Conservation (phyloP, 2,888 invertebrate genomes). For the Oasisia sp. region DNA sequence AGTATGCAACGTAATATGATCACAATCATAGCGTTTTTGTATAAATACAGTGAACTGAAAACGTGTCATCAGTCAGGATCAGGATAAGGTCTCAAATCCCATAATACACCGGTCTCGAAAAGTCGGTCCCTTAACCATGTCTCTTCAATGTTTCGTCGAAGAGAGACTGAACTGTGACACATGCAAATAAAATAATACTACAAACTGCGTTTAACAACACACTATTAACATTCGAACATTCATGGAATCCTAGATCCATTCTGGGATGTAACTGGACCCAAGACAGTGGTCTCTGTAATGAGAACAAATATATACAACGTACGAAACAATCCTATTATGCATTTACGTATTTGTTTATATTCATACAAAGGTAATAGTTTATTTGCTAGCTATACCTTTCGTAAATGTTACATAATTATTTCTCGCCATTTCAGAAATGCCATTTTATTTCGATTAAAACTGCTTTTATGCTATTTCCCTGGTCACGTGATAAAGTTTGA, state of each 20-base stretch:
- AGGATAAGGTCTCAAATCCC: not conserved
- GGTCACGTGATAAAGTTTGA: too few species aligned
- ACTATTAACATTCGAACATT: too few species aligned
- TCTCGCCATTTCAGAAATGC: too few species aligned
- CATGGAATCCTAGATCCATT: not conserved
- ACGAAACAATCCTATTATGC: too few species aligned
- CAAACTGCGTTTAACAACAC: not conserved
- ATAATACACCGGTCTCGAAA: not conserved
- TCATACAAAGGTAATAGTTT: too few species aligned
- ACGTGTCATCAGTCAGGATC: not conserved
- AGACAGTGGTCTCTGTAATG: not conserved
- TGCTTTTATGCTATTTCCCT: too few species aligned
- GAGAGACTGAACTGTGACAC: not conserved
- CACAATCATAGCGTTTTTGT: not conserved
- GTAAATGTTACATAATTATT: too few species aligned
- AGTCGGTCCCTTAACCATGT: not conserved
- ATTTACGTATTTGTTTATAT: too few species aligned
- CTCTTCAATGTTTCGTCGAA: not conserved
- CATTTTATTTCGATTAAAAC: too few species aligned
- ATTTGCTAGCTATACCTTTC: too few species aligned
- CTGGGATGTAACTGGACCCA: not conserved
- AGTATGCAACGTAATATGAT: not conserved
- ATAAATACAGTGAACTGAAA: not conserved
- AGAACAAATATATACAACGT: not conserved
- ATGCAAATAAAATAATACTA: not conserved